Base-by-base conservation (phyloP, 2,797 vertebrate species). In the Siniperca scherzeri region DNA sequence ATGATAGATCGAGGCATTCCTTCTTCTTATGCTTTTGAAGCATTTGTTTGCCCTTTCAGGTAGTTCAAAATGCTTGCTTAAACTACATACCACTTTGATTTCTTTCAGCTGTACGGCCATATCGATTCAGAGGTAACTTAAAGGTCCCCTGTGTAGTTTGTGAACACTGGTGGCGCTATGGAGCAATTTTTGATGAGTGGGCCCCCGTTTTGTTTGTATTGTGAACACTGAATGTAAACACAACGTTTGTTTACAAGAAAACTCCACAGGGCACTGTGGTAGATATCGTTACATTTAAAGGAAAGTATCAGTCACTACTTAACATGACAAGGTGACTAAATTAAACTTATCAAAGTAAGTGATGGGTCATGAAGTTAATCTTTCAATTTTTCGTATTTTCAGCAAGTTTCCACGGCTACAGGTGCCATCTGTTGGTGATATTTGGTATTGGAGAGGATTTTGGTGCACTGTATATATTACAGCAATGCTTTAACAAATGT, bases 11-110 rank as follows among this genome's bases (percentile, higher is more conserved):
- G 73, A 88, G 84, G 75, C 77, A 48, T 76, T 84, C 36, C 77
- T 69, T 71, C 75, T 75, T 69, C 77, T 67, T 40, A 6, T 85
- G 71, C 80, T 84, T 87, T 76, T 82, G 65, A 87, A 86, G 86
- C 80, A 80, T 88, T 89, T 88, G 72, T 90, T 90, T 93, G 79
- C 60, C 79, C 77, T 86, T 88, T 89, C 74, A 36, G 77, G 57
- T 40, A 74, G 81, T 89, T 90, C 78, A 90, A 90, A 90, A 87
- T 42, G 82, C 77, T 90, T 86, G 62, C 66, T 80, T 88, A 85
- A 88, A 88, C 72, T 82, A 68, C 59, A 77, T 38, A 74, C 22
- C 50, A 27, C 56, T 81, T 62, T 76, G 36, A 62, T 83, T 77
- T 81, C 78, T 50, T 74, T 65, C 38, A 48, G 70, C 46, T 21